Evolutionary conservation across 2,113 vertebrate genomes (phyloP), one percentile per base, ranked within the genome.

Genomic region (Antechinus stuartii): DNA sequence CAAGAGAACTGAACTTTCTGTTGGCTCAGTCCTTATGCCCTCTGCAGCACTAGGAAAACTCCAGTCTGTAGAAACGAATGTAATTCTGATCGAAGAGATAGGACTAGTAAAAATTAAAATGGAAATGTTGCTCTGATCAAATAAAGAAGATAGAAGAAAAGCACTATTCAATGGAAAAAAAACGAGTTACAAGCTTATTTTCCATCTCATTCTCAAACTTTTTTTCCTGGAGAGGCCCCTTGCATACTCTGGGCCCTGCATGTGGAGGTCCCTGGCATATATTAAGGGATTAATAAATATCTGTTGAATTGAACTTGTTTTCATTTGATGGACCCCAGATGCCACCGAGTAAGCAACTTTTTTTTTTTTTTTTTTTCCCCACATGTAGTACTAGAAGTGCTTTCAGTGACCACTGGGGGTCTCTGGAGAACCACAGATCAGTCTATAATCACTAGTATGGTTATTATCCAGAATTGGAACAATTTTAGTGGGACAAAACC

Each of bases 351-450:
- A 23, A 61, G 35, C 30, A 52, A 42, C 1, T 19, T 8, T 68
- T 24, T 26, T 57, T 52, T 52, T 9, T 50, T 52, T 9, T 52
- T 9, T 50, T 52, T 93, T 23, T 50, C 6, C 2, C 94, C 53
- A n/a, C 11, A 46, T 46, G 46, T 14, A 90, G 47, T 90, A 49
- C 42, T 16, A 68, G 92, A 95, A 92, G n/a, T 14, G 30, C 91
- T 93, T 50, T 0, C 54, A 90, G 9, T 42, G 42, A 93, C 94
- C 97, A 95, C 96, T 96, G 96, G 98, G 94, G 95, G 96, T 91
- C 97, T 68, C 96, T 84, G 96, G 96, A 97, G 96, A 97, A 55
- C 95, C 95, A 95, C 91, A 0, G 55, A 97, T 94, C 56, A 84
- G 53, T 94, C 90, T 90, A 94, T 94, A 95, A n/a, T 35, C 47